Base-by-base conservation (phyloP, 2,888 invertebrate genomes). In the Pyrrhia umbra region DNA sequence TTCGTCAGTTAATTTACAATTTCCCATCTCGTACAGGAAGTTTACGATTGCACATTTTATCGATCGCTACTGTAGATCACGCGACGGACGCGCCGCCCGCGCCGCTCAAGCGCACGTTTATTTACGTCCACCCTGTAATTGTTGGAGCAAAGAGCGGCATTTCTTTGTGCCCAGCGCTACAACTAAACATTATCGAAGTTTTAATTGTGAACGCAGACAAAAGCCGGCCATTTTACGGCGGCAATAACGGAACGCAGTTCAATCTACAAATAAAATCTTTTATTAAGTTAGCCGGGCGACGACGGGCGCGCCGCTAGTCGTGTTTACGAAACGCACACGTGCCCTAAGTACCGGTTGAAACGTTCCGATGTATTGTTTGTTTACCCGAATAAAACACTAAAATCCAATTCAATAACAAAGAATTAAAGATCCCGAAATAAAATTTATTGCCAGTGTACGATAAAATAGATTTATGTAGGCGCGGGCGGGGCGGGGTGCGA, bases 341-440 rank as follows among this genome's bases (percentile, higher is more conserved):
- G 94, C 90, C 78, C 88, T 88, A 90, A 93, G 92, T 91, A 90
- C 91, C 90, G 88, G 88, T 88, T 87, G 90, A 90, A 91, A 89
- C 89, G 90, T 83, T 88, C 88, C 91, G 89, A 90, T 93, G 89
- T 91, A 92, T 92, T 94, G 94, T 94, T 95, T 95, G 94, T 95
- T 95, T 95, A 95, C 92, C 90, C 91, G 92, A 93, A 94, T 94
- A 94, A 94, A 95, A 95, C 94, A 94, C 95, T 95, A 94, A 95
- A 94, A 94, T 94, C 94, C 92, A 94, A 94, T 94, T 94, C 94
- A 94, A 95, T 94, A 95, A 95, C 94, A 95, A 95, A 95, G 94
- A 95, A 95, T 95, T 95, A 94, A 94, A 94, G 95, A 94, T 95
- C 95, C 94, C 92, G 91, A 95, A 95, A 95, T 95, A 95, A 94